Conservation (phyloP, 2,113 vertebrate species). For the Xyrauchen texanus region DNA sequence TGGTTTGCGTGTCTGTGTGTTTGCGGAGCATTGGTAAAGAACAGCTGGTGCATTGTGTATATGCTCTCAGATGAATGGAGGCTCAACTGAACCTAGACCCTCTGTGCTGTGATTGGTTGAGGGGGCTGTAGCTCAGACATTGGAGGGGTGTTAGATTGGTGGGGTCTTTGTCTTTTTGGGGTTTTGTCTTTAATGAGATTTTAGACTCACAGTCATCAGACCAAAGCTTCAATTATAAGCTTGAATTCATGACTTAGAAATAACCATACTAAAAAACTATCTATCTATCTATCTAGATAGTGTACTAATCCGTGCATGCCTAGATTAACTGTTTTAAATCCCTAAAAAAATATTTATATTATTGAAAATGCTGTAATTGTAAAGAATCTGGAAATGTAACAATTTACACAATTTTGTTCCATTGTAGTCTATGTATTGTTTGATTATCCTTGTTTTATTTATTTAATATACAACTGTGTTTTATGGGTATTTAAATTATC, state of each 20-base stretch:
- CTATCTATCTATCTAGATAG: no score
- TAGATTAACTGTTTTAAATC: no score
- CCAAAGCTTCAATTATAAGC: not conserved
- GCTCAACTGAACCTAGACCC: constrained; percentile 1
- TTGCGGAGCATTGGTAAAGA: not conserved
- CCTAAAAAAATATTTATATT: no score
- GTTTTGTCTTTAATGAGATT: constrained; percentile 16
- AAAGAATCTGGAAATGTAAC: not conserved
- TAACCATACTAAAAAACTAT: not conserved
- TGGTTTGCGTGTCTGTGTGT: not conserved
- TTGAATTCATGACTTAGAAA: not conserved
- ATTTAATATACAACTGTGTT: no score
- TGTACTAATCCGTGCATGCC: no score
- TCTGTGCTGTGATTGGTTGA: constrained; percentile 40
- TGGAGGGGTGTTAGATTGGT: not conserved
- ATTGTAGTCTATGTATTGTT: not conserved
- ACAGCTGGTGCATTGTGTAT: constrained; percentile 37
- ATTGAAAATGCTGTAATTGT: not conserved
- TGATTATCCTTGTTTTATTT: not conserved
- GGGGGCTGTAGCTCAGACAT: constrained; percentile 15
- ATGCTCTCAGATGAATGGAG: not conserved
- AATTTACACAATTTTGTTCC: no score
- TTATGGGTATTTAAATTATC: no score
- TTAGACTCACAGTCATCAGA: not conserved
- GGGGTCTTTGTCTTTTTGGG: constrained; percentile 5